Conservation (phyloP, 2,797 vertebrate genomes). For the Arnoldichthys spilopterus region DNA sequence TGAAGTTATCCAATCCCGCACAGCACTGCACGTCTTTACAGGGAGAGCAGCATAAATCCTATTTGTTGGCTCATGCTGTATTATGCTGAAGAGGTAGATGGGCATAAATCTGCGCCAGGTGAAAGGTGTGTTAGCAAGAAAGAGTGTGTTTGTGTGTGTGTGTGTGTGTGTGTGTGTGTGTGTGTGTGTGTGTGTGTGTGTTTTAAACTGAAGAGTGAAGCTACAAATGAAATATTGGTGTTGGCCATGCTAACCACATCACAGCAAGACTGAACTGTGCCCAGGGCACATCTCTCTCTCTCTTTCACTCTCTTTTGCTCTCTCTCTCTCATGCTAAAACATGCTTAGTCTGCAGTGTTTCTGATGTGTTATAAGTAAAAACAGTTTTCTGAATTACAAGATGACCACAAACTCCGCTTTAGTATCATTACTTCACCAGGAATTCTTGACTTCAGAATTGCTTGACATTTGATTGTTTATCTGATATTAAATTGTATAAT, state of each 20-base stretch:
- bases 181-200: background rate
- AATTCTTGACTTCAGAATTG: too few relatives aligned
- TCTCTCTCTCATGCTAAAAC: background rate
- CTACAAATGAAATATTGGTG: constrained; percentile 51
- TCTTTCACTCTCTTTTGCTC: background rate
- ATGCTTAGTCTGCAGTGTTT: background rate
- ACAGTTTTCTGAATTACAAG: too few relatives aligned
- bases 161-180: background rate
- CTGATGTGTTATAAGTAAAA: background rate
- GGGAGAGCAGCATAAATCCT: constrained; percentile 42
- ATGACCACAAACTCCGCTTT: too few relatives aligned
- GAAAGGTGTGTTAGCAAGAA: constrained; percentile 24
- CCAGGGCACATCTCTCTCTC: constrained; percentile 30
- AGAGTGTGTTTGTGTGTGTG: background rate
- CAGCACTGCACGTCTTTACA: constrained; percentile 49
- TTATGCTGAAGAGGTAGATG: constrained; percentile 16
- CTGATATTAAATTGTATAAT: too few relatives aligned
- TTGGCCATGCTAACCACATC: constrained; percentile 37
- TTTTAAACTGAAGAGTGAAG: constrained; percentile 36
- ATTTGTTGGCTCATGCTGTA: constrained; percentile 33
- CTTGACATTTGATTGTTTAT: too few relatives aligned
- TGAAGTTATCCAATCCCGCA: constrained; percentile 38
- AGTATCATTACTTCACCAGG: too few relatives aligned
- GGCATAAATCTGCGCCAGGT: constrained; percentile 39
- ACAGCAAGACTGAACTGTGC: constrained; percentile 33